Evolutionary conservation across 2,113 vertebrate species (phyloP).

Genomic region (Oreotrochilus melanogaster): DNA sequence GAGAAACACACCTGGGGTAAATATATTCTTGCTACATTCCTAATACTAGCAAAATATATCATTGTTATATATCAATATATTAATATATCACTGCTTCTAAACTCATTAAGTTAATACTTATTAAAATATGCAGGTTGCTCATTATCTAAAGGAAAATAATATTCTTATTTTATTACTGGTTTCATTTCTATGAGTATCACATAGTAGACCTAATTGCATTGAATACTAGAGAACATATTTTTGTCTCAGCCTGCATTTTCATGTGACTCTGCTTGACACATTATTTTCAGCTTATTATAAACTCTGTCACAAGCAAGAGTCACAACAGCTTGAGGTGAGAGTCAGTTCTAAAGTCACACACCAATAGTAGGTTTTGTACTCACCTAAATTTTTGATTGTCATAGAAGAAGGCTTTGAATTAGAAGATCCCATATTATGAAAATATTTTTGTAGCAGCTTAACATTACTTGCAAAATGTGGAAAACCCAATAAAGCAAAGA

Average conservation of each 20-base stretch:
- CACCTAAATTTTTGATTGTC: background rate
- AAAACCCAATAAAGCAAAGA: background rate
- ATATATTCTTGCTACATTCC: background rate
- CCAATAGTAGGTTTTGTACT: background rate
- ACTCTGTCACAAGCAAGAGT: background rate
- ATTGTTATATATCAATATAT: background rate
- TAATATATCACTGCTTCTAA: slow-evolving; percentile 1
- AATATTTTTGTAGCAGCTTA: background rate
- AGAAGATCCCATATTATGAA: background rate
- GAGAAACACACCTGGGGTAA: slow-evolving; percentile 10
- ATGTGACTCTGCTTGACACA: background rate
- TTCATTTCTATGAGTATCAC: slow-evolving; percentile 16
- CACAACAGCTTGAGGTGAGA: background rate
- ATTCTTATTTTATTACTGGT: background rate
- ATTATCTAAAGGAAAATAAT: slow-evolving; percentile 26
- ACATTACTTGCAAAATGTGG: background rate
- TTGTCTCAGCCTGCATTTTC: background rate
- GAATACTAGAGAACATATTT: background rate
- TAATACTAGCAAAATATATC: background rate
- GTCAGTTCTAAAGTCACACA: background rate
- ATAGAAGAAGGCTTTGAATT: background rate
- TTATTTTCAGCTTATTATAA: slow-evolving; percentile 29
- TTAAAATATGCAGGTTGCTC: slow-evolving; percentile 21
- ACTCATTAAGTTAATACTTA: slow-evolving; percentile 20
- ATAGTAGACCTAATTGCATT: background rate